A percentile compares a stretch with the other conserved stretches of the same genome.
phyloP scores from a whole-genome alignment of 2,113 vertebrate species.

The chimpanzee (Pan troglodytes) region NHGRI_mPanTro3-v2.1_pri NC_072404.2:160719501-160720000 shows the following conservation, averaged over 20 bases:
- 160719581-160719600: conserved; percentile 57
- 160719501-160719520: conserved; percentile 21
- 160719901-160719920: background rate
- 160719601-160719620: conserved; percentile 46
- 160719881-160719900: conserved; percentile 36
- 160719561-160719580: conserved; percentile 55
- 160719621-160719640: background rate
- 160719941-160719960: conserved; percentile 32
- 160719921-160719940: conserved; percentile 30
- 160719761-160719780: background rate
- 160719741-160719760: background rate
- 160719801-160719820: conserved; percentile 38
- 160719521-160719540: conserved; percentile 45
- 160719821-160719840: background rate
- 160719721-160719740: background rate
- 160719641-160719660: conserved; percentile 49
- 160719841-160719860: conserved; percentile 23
- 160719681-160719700: conserved; percentile 19
- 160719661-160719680: conserved; percentile 41
- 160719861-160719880: conserved; percentile 46
- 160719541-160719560: conserved; percentile 58
- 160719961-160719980: background rate
- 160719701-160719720: conserved; percentile 31
- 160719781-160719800: conserved; percentile 11
- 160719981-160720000: too few relatives aligned